Conservation (phyloP, 2,113 vertebrate species). For the Chaetorhynchus papuensis region DNA sequence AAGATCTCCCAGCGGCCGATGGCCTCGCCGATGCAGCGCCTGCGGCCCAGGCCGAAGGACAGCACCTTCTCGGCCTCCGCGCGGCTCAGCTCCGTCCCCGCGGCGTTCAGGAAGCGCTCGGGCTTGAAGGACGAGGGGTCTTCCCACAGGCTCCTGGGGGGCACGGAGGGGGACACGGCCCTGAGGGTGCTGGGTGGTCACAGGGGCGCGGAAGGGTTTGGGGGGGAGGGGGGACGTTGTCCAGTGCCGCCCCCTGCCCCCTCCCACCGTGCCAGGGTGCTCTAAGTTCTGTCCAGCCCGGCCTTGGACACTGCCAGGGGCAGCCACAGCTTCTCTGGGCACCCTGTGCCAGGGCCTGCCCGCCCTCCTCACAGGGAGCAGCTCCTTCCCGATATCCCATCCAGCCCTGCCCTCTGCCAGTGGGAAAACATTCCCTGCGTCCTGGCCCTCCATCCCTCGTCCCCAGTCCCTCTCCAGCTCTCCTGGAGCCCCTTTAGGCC, state of each 20-base stretch:
- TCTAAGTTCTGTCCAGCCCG: not conserved
- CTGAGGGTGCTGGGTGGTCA: not conserved
- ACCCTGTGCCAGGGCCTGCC: fast-evolving
- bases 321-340: not conserved
- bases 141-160: constrained; percentile 83
- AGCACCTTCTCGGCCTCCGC: constrained; percentile 78
- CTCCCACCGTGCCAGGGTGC: fast-evolving
- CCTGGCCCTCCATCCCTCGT: no score
- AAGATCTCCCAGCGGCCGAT: constrained; percentile 86
- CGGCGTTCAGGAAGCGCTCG: constrained; percentile 78
- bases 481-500: not conserved
- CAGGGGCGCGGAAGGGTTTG: not conserved
- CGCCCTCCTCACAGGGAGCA: fast-evolving
- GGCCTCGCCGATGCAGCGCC: constrained; percentile 86
- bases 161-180: not conserved
- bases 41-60: constrained; percentile 84
- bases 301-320: not conserved
- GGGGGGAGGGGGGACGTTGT: fast-evolving
- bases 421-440: not conserved
- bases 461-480: not conserved
- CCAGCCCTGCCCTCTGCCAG: fast-evolving
- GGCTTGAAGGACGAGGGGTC: constrained; percentile 84
- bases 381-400: not conserved
- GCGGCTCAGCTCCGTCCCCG: constrained; percentile 73
- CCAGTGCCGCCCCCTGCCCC: not conserved